Percentiles rank a stretch among this genome's conserved stretches.
Evolutionary conservation across 2,797 vertebrate species (phyloP).

Genomic region (Helarctos malayanus): DNA sequence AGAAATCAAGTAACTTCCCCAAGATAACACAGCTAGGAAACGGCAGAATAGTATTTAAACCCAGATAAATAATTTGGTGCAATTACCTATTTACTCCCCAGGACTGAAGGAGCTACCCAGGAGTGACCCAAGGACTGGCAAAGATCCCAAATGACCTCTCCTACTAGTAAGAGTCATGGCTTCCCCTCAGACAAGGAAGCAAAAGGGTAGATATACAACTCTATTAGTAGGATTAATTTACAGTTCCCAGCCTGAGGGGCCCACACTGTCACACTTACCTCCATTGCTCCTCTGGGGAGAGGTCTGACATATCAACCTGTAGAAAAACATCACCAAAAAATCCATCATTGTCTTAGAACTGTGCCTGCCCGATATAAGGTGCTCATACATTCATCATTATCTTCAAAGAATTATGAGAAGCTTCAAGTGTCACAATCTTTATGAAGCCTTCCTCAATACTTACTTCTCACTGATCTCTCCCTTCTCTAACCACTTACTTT

Average conservation of each 20-base stretch:
- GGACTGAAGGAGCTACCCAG: slow-evolving; percentile 20
- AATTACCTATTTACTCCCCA: slow-evolving; percentile 25
- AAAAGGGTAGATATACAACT: neutral
- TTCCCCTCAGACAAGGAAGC: slow-evolving; percentile 4
- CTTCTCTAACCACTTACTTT: neutral
- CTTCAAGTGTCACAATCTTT: neutral
- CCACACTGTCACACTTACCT: slow-evolving; percentile 91
- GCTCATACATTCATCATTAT: slow-evolving; percentile 33
- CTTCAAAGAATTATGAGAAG: slow-evolving; percentile 49
- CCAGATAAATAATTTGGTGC: neutral
- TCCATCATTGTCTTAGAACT: neutral
- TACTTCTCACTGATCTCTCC: neutral
- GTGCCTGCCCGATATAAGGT: neutral
- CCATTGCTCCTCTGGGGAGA: slow-evolving; percentile 98
- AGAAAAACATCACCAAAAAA: slow-evolving; percentile 64
- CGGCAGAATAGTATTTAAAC: slow-evolving; percentile 56
- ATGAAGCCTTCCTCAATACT: neutral
- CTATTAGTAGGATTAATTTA: neutral
- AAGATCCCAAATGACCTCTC: slow-evolving; percentile 39
- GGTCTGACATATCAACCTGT: slow-evolving; percentile 95
- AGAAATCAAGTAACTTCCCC: slow-evolving; percentile 53
- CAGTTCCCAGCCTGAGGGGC: neutral
- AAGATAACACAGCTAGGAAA: slow-evolving; percentile 22
- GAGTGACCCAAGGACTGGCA: slow-evolving; percentile 34
- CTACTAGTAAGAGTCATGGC: neutral